Evolutionary conservation across 2,113 vertebrate species (phyloP).

Genomic region (Sisor rabdophorus): DNA sequence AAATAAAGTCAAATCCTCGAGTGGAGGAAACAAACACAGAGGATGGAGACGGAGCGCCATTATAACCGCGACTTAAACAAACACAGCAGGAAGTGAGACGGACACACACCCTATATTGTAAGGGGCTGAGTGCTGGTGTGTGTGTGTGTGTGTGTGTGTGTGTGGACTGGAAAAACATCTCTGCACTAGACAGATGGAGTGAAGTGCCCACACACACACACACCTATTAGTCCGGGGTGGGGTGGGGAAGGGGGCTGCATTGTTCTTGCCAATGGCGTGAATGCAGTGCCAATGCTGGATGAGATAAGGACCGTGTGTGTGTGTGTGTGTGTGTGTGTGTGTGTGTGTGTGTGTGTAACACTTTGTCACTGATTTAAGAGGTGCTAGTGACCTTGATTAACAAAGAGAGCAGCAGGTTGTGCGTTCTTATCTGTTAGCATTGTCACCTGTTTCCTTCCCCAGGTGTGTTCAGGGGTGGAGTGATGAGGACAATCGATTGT

Average conservation of each 20-base stretch:
- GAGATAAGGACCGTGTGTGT: constrained; percentile 69
- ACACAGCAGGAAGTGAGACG: constrained; percentile 67
- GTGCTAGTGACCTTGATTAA: constrained; percentile 54
- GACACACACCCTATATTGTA: constrained; percentile 74
- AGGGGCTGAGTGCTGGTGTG: constrained; percentile 12
- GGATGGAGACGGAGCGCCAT: constrained; percentile 64
- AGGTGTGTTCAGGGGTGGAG: constrained; percentile 63
- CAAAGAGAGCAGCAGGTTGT: constrained; percentile 64
- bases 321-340: constrained; percentile 38
- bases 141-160: constrained; percentile 44
- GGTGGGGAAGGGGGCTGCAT: constrained; percentile 70
- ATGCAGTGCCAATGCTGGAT: constrained; percentile 68
- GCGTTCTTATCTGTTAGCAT: constrained; percentile 69
- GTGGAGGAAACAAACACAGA: constrained; percentile 65
- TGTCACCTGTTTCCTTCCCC: constrained; percentile 69
- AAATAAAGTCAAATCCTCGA: constrained; percentile 50
- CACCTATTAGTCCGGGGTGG: constrained; percentile 75
- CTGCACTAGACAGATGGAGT: constrained; percentile 61
- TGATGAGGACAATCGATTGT: constrained; percentile 56
- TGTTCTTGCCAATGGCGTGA: constrained; percentile 74
- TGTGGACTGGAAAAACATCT: constrained; percentile 72
- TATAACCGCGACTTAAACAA: constrained; percentile 70
- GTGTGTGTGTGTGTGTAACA: constrained; percentile 53
- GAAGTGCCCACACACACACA: constrained; percentile 71
- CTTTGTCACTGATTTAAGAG: constrained; percentile 69